Base-by-base conservation (phyloP, 2,113 vertebrate genomes). In the Nycticebus coucang region DNA sequence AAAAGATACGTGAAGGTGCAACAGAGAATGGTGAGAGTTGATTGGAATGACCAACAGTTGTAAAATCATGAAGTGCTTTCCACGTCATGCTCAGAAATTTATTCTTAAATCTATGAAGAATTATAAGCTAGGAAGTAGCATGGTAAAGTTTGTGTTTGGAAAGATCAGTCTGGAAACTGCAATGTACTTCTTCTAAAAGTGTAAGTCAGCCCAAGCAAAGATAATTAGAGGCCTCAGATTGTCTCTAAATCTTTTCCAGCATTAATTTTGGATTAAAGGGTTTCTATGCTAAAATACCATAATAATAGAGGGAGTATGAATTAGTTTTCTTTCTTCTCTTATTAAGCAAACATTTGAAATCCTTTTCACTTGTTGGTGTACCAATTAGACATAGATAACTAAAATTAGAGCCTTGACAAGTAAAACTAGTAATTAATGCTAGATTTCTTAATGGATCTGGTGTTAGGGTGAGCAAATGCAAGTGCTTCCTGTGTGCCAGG, bases 331-430 rank as follows among this genome's bases (percentile, higher is more conserved):
- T 50, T 82, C 19, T 59, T 97, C 55, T 95, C 77, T 97, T 97
- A 95, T 93, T 97, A 97, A 95, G 88, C 45, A 97, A 92, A 96
- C 72, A 93, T 97, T 93, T 97, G 81, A 95, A 96, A 92, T 55
- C 37, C 77, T 55, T 96, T 97, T 94, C 89, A 66, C 62, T 89
- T 95, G 75, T 91, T 97, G 72, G 19, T 93, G 2, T 87, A 94
- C 92, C 9, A 69, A n/a, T 81, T 11, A 93, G 71, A 78, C 35
- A 77, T 91, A 80, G 37, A 64, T 86, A 57, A 86, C 35, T 96
- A 59, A 95, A 91, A 82, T 96, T 74, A 95, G 79, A 91, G 90
- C 35, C 71, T 64, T 18, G 57, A 87, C 33, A 77, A 89, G 74
- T 24, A 41, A 95, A 95, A 84, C 41, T 53, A 83, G 41, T 35